Base-by-base conservation (phyloP, 2,888 invertebrate genomes). In the Watsonalla binaria region DNA sequence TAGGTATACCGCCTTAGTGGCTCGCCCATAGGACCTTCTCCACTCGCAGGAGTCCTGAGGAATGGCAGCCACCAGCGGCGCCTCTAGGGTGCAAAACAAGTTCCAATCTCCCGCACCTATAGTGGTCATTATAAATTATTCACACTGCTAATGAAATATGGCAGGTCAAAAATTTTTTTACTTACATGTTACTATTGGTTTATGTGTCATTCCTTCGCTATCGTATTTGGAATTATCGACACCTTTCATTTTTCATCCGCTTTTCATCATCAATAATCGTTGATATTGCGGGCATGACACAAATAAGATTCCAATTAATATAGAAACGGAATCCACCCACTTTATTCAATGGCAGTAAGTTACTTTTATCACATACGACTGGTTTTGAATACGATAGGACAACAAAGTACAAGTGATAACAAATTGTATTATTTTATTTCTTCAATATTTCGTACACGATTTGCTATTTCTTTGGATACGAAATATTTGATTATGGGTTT, bases 21-120 rank as follows among this genome's bases (percentile, higher is more conserved):
- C 95, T 55, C 98, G 92, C 35, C 98, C 97, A 74, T 96, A 96
- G 0, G 97, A 96, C 60, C 98, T 93, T 64, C 96, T 93, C 98
- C 98, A 98, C 87, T 98, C 98, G 66, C 95, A 95, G 0, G 95
- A 93, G 77, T 98, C 98, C 72, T 95, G 93, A 0, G 98, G 96
- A 61, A 98, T 93, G 5, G 96, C 94, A 66, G 95, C 94, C 9
- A 94, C 90, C 52, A 98, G 91, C 62, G 94, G 94, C 52, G 95
- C 93, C 80, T 96, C 95, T 71, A 98, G 86, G n/a, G 94, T 93
- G 65, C 95, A 94, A 87, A 97, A 97, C 59, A 97, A 92, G 68
- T 95, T 95, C 83, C 94, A 93, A 82, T 97, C 96, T 61, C 97
- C 97, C 70, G 95, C 94, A 92, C 95, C 96, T 96, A 70, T n/a